Conservation (phyloP, 2,113 vertebrate species). For the Cranoglanis bouderius region DNA sequence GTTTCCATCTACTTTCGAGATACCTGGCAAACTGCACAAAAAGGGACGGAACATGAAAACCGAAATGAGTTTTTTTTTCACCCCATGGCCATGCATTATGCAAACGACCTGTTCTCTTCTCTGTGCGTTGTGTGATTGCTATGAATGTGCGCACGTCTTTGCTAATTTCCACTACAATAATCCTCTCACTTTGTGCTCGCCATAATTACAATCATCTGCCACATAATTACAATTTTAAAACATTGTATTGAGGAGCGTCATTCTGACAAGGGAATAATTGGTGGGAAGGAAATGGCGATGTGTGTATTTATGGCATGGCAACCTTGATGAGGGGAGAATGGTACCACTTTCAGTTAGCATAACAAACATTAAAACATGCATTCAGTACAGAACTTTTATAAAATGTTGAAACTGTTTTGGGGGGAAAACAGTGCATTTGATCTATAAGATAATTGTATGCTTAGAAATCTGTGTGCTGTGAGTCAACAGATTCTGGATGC, state of each 20-base stretch:
- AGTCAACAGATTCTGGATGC: background rate
- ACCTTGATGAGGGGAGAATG: background rate
- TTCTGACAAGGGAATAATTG: constrained; percentile 51
- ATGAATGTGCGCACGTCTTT: constrained; percentile 45
- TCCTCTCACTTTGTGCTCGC: constrained; percentile 56
- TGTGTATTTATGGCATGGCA: constrained; percentile 37
- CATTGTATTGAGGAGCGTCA: constrained; percentile 52
- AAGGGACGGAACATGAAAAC: constrained; percentile 10
- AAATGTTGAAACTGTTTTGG: background rate
- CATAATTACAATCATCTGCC: constrained; percentile 59
- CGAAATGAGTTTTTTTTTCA: constrained; percentile 30
- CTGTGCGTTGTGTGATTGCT: constrained; percentile 44
- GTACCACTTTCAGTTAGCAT: background rate
- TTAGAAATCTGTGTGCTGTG: background rate
- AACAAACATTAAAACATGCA: background rate
- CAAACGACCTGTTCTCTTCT: constrained; percentile 45
- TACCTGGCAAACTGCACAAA: constrained; percentile 12
- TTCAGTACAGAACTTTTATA: background rate
- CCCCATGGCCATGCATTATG: constrained; percentile 43
- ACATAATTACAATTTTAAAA: constrained; percentile 61
- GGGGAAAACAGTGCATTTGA: background rate
- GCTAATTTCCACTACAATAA: constrained; percentile 56
- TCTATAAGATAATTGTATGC: background rate
- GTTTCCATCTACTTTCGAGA: constrained; percentile 17
- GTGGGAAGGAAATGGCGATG: constrained; percentile 19